Conservation (phyloP, 2,888 invertebrate genomes). For the Anorthoa munda region DNA sequence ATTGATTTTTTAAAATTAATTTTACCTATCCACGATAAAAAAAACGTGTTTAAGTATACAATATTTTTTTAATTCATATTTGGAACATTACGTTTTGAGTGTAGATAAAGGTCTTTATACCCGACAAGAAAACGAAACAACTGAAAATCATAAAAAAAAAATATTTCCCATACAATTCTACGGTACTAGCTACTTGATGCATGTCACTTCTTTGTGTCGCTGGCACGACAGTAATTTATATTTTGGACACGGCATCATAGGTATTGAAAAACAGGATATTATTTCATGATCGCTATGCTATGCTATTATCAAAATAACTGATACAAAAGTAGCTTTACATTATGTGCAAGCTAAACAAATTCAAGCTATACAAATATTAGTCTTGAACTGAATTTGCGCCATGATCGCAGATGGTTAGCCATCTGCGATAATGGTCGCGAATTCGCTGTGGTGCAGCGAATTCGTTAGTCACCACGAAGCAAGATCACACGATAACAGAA, state of each 20-base stretch:
- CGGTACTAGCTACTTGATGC: too few species aligned
- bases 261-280: not conserved
- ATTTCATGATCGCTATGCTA: not conserved
- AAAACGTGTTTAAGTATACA: too few species aligned
- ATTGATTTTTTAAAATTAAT: too few species aligned
- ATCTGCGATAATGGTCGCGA: too few species aligned
- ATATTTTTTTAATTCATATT: too few species aligned
- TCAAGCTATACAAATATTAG: constrained; percentile 22
- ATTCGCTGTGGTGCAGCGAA: too few species aligned
- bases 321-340: not conserved
- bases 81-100: too few species aligned
- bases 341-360: not conserved
- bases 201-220: too few species aligned
- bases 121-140: not conserved
- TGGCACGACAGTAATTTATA: too few species aligned
- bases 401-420: not conserved
- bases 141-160: not conserved
- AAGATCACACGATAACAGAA: constrained; percentile 34
- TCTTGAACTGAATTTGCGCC: not conserved
- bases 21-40: too few species aligned
- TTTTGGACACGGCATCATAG: too few species aligned
- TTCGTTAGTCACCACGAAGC: constrained; percentile 6
- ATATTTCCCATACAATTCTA: not conserved
- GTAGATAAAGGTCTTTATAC: too few species aligned
- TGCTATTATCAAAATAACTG: not conserved